Percentiles rank a stretch among this genome's conserved stretches.
These are phyloP conservation scores for Cololabis saira DNA, from an alignment of 2,113 vertebrate species.

Conservation along the genomic window DNA sequence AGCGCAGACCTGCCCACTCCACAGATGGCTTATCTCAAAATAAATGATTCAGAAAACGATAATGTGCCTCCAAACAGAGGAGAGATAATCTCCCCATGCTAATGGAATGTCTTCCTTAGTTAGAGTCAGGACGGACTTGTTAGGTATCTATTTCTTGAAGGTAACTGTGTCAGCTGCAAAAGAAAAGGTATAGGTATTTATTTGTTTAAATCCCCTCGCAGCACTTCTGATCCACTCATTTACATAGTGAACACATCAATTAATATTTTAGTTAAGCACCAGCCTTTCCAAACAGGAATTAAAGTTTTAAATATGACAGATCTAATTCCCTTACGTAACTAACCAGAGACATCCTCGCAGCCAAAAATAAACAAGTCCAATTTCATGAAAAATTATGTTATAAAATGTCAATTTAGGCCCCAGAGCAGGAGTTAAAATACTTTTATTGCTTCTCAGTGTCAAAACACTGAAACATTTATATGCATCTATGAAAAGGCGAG, in stretches of 20 bases:
- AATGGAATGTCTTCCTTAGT: conserved; percentile 54
- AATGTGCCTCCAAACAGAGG: conserved; percentile 45
- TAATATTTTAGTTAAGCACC: conserved; percentile 17
- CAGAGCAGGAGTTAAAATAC: conserved; percentile 45
- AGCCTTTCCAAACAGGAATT: conserved; percentile 19
- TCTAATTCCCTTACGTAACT: conserved; percentile 49
- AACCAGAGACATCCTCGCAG: conserved; percentile 10
- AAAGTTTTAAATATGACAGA: conserved; percentile 40
- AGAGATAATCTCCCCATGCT: conserved; percentile 47
- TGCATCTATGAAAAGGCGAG: conserved; percentile 38
- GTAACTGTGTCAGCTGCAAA: conserved; percentile 5
- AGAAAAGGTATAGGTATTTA: conserved; percentile 9
- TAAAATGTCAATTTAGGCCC: conserved; percentile 50
- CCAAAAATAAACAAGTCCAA: conserved; percentile 17
- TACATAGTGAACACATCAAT: conserved; percentile 35
- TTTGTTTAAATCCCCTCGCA: conserved; percentile 25
- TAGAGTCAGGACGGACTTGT: conserved; percentile 33
- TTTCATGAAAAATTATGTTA: conserved; percentile 33
- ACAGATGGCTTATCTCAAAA: conserved; percentile 72
- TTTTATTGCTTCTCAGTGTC: conserved; percentile 33
- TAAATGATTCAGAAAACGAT: conserved; percentile 73
- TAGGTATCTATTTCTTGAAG: conserved; percentile 7
- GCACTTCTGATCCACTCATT: conserved; percentile 32
- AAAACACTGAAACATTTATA: conserved; percentile 39
- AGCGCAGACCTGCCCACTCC: conserved; percentile 41